Evolutionary conservation across 2,113 vertebrate genomes (phyloP).

Genomic region (Equus quagga): DNA sequence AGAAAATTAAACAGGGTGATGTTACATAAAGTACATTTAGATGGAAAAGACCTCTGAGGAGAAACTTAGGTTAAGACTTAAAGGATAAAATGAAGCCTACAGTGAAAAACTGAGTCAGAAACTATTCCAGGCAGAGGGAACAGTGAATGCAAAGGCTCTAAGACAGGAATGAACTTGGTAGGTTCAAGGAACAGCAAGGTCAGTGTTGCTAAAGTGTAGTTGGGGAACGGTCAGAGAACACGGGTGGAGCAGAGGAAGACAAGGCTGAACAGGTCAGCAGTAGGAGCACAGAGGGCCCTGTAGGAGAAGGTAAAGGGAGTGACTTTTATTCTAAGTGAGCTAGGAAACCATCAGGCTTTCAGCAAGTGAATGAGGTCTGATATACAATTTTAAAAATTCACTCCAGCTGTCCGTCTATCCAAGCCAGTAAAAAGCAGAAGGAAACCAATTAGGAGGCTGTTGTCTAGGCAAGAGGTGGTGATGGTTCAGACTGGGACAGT

Average conservation of each 20-base stretch:
- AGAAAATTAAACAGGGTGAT: conserved; percentile 1
- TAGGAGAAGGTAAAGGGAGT: background rate
- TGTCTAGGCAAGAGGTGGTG: background rate
- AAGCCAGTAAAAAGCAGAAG: background rate
- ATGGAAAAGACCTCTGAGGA: background rate
- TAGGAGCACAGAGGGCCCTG: background rate
- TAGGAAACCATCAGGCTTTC: conserved; percentile 5
- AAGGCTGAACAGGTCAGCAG: background rate
- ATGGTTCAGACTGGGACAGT: background rate
- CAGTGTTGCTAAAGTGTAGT: background rate
- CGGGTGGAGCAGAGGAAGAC: background rate
- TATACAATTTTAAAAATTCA: conserved; percentile 6
- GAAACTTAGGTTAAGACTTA: background rate
- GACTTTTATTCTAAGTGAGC: background rate
- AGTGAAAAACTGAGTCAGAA: background rate
- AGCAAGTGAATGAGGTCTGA: background rate
- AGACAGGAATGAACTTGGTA: background rate
- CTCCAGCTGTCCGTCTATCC: background rate
- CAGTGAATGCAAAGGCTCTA: background rate
- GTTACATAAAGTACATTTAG: background rate
- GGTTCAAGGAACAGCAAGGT: background rate
- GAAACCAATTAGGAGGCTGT: background rate
- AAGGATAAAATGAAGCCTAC: conserved; percentile 11
- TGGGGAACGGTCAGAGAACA: background rate
- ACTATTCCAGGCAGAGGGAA: background rate